Base-by-base conservation (phyloP, 1,140 invertebrate genomes). In the Drosophila simulans region DNA sequence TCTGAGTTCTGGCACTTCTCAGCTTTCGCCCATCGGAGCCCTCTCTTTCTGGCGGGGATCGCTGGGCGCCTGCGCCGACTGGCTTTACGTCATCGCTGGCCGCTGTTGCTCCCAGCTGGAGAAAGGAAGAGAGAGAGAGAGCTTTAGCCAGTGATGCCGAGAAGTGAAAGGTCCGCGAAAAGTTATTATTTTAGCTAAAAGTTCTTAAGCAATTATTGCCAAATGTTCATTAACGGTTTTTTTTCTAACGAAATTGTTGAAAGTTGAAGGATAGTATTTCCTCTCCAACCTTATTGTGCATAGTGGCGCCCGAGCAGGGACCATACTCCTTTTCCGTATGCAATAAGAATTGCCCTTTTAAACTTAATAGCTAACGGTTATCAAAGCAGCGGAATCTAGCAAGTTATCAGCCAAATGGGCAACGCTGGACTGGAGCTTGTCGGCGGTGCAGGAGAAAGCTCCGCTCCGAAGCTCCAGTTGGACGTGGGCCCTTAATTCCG, bases 1-100 rank as follows among this genome's bases (percentile, higher is more conserved):
- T 85, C 82, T 85, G 78, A 85, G 70, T 85, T 85, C 82, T 85
- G 78, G 78, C 83, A 83, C 74, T 83, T 88, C 74, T 79, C 75
- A 81, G 80, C 80, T 63, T 71, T 49, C 45, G 35, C 53, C 51
- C 52, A 59, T 52, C 46, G 45, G 49, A 57, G 46, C 48, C 43
- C 52, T 70, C 53, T 72, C 15, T 27, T 42, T 48, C 40, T 55
- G 34, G 63, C 42, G 43, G 51, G 27, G 64, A 51, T 25, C 43
- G 40, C 34, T 42, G 13, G 4, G 54, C 82, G 82, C 82, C 74
- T 66, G 84, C 82, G 83, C 57, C 39, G 31, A 12, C 27, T 22
- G 49, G 57, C 83, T 86, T 86, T 86, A 86, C 82, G 82, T 86
- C 82, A 86, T 88, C 65, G 66, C 66, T 70, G 66, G 60, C 27